phyloP scores from a whole-genome alignment of 2,888 invertebrate species.

The Nephrotoma flavescens region DNA sequence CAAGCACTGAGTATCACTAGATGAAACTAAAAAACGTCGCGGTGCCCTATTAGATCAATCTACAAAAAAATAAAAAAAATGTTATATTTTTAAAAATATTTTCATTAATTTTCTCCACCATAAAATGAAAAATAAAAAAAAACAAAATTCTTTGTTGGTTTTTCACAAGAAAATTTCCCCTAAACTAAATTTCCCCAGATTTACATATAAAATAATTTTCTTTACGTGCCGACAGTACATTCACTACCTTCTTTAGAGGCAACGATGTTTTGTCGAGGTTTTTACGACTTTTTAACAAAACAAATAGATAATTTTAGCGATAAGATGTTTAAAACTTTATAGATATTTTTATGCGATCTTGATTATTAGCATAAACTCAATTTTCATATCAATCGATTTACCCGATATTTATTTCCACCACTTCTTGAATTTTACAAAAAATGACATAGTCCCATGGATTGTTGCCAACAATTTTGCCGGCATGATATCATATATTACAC shows the following conservation, averaged over 20 bases:
- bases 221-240: background rate
- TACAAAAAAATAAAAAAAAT: background rate
- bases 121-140: background rate
- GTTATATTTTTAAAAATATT: background rate
- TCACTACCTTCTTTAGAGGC: conserved; percentile 1
- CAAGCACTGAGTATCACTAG: conserved; percentile 33
- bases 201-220: background rate
- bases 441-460: background rate
- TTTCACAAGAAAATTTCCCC: background rate
- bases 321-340: background rate
- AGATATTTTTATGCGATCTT: background rate
- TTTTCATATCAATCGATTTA: background rate
- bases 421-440: background rate
- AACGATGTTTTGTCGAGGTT: background rate
- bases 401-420: background rate
- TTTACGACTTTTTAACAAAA: background rate
- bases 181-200: background rate
- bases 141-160: background rate
- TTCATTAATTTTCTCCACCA: background rate
- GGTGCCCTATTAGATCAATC: conserved; percentile 4
- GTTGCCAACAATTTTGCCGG: background rate
- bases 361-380: background rate
- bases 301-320: background rate
- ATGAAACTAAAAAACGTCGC: conserved; percentile 3
- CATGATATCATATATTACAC: background rate